phyloP scores from a whole-genome alignment of 2,113 vertebrate species.

The Dendropsophus ebraccatus region DNA sequence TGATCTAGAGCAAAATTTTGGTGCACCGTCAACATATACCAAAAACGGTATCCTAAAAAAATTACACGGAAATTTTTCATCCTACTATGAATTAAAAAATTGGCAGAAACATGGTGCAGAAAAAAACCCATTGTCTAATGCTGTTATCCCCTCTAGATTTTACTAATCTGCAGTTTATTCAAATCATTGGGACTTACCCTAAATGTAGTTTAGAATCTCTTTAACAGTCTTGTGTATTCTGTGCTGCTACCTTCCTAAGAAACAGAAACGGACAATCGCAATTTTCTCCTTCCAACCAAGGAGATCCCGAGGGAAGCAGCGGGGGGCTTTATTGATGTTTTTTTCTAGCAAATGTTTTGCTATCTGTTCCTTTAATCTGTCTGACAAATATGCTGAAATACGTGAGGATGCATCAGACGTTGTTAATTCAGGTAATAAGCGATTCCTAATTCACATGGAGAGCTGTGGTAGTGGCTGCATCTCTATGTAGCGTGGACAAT shows the following conservation, averaged over 20 bases:
- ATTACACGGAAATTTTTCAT: too few relatives aligned
- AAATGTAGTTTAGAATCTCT: neutral
- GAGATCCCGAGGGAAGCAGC: constrained; percentile 75
- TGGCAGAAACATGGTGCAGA: too few relatives aligned
- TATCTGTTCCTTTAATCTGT: constrained; percentile 75
- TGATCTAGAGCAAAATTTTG: too few relatives aligned
- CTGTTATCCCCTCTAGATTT: too few relatives aligned
- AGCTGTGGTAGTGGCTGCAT: neutral
- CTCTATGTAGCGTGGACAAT: neutral
- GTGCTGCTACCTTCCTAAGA: neutral
- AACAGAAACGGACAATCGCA: constrained; percentile 70
- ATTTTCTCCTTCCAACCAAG: constrained; percentile 73
- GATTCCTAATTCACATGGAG: constrained; percentile 74
- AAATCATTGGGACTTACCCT: neutral
- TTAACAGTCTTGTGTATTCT: neutral
- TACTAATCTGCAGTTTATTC: too few relatives aligned
- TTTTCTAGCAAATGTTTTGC: constrained; percentile 79
- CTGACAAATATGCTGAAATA: constrained; percentile 73
- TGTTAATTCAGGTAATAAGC: constrained; percentile 78
- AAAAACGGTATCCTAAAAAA: too few relatives aligned
- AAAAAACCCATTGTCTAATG: too few relatives aligned
- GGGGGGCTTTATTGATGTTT: constrained; percentile 78
- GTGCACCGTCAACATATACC: too few relatives aligned
- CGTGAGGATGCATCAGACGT: constrained; percentile 73
- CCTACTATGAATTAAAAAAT: too few relatives aligned